Evolutionary conservation across 2,797 vertebrate species (phyloP), one percentile per base, ranked within the genome.

Genomic region (Sebastes jordani): DNA sequence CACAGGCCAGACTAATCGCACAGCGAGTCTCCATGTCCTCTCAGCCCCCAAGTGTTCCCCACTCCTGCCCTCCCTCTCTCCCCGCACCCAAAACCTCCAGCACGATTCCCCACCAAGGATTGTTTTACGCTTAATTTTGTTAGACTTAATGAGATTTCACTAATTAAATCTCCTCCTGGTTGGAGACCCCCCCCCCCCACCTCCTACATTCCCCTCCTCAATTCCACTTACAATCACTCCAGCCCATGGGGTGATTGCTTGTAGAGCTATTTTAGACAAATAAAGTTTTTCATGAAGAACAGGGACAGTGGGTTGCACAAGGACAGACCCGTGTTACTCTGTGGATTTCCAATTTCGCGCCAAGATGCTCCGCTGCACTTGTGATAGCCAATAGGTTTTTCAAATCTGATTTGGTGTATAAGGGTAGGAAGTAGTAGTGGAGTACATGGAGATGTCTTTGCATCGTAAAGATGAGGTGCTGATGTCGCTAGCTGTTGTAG

Each of bases 161-260:
- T 98, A 99, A 99, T 99, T 98, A 99, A 98, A 99, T 98, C 97
- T 98, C 95, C 97, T 97, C 96, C 95, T 95, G 93, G 96, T 95
- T 94, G 93, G 96, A 96, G 93, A 95, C 93, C 95, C 95, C 77
- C 80, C 23, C 23, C 23, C 36, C 11, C 34, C 49, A 76, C 49
- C 30, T 25, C 72, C 95, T 95, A 70, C 95, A 93, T 95, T 94
- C 91, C 95, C 96, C 95, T 60, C 74, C 22, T 14, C 34, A 64
- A 42, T 29, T 54, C 91, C 90, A 86, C 88, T 71, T 92, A 60
- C 80, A 80, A 86, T 95, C 94, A 94, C 95, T 96, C 93, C 95
- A 95, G 95, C 94, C 96, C 94, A 92, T 92, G 91, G 91, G 95
- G 89, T 91, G 93, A 95, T 95, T 96, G 95, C 97, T 97, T 94